These are phyloP conservation scores for Drosophila rufa DNA, from an alignment of 1,140 invertebrate species.

Conservation along the genomic window DNA sequence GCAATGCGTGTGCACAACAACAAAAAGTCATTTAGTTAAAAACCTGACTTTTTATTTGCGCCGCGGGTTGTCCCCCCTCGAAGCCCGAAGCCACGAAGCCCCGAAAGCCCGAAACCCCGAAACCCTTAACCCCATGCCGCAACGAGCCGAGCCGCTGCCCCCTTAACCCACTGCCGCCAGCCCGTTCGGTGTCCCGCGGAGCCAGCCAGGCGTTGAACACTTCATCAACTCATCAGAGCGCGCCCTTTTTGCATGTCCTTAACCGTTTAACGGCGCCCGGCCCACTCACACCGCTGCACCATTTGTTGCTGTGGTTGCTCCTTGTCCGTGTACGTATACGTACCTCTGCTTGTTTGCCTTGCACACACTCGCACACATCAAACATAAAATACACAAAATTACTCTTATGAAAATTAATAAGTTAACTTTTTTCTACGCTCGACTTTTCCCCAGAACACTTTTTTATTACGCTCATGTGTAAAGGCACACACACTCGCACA, in stretches of 20 bases:
- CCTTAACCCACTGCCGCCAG: slow-evolving; percentile 21
- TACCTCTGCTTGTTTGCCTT: slow-evolving; percentile 56
- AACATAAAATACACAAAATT: slow-evolving; percentile 81
- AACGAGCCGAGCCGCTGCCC: background rate
- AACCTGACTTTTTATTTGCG: slow-evolving; percentile 82
- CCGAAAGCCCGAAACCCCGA: background rate
- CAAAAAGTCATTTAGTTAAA: slow-evolving; percentile 84
- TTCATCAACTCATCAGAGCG: slow-evolving; percentile 83
- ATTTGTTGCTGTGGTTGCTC: slow-evolving; percentile 64
- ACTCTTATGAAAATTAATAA: slow-evolving; percentile 84
- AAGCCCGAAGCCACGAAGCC: background rate
- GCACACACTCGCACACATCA: slow-evolving; percentile 39
- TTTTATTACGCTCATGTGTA: slow-evolving; percentile 53
- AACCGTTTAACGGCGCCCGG: slow-evolving; percentile 73
- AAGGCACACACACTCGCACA: slow-evolving; percentile 10
- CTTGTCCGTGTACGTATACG: slow-evolving; percentile 27
- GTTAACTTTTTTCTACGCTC: slow-evolving; percentile 76
- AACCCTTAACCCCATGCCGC: slow-evolving; percentile 8
- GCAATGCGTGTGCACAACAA: slow-evolving; percentile 83
- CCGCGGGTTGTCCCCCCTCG: slow-evolving; percentile 56
- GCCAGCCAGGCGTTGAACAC: slow-evolving; percentile 79
- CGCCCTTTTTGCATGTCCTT: slow-evolving; percentile 82
- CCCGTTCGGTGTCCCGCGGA: slow-evolving; percentile 40
- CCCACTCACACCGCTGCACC: slow-evolving; percentile 50
- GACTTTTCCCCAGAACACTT: slow-evolving; percentile 49